A percentile compares a stretch with the other conserved stretches of the same genome.
phyloP scores from a whole-genome alignment of 2,113 vertebrate genomes.

The Bettongia penicillata region DNA sequence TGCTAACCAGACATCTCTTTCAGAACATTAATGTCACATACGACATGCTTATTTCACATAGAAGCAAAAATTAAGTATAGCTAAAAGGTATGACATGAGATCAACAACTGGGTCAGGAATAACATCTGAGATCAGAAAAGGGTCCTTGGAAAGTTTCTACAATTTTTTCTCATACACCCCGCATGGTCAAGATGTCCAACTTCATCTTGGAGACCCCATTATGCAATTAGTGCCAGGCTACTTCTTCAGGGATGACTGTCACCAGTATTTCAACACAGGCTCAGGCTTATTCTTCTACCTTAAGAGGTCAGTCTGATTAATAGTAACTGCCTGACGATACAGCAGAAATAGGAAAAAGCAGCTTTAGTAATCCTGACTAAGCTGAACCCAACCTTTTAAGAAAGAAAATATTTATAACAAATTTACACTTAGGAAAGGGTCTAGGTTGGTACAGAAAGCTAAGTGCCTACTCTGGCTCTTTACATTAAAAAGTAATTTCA shows the following conservation, averaged over 20 bases:
- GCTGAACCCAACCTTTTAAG: background rate
- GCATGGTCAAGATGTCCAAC: background rate
- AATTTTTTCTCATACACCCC: background rate
- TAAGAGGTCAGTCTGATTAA: background rate
- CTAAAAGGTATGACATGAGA: background rate
- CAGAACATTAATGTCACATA: background rate
- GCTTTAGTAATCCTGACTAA: background rate
- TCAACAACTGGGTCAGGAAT: background rate
- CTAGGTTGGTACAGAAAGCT: background rate
- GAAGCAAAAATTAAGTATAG: background rate
- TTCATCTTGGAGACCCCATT: background rate
- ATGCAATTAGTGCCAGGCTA: background rate
- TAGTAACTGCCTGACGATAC: background rate
- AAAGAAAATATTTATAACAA: background rate
- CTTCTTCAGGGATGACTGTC: background rate
- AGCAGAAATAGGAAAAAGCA: slow-evolving; percentile 26
- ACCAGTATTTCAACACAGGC: slow-evolving; percentile 4
- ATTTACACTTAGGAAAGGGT: background rate
- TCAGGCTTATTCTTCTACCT: slow-evolving; percentile 9
- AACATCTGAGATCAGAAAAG: background rate
- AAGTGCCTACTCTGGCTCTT: background rate
- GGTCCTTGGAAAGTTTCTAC: background rate
- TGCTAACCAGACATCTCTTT: background rate
- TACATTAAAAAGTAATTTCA: background rate
- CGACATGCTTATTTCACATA: background rate